Evolutionary conservation across 64 coral and sea anemone genomes (phyloP).

Genomic region (Montipora efflorescens): DNA sequence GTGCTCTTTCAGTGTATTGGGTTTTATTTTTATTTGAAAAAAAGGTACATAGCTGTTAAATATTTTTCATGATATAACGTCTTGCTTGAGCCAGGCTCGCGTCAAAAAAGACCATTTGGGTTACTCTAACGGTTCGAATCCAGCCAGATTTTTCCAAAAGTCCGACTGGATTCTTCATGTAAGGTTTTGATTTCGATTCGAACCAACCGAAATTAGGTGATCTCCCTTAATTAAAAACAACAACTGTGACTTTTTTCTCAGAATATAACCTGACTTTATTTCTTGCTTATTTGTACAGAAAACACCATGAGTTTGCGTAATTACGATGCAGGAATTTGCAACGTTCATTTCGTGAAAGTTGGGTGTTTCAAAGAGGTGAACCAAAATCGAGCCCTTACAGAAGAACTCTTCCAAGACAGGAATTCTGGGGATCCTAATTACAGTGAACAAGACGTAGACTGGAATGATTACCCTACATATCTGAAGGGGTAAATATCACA

Average conservation of each 20-base stretch:
- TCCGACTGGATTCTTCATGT: no score
- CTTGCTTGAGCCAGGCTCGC: no score
- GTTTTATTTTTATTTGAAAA: no score
- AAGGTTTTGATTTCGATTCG: no score
- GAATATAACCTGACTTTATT: no score
- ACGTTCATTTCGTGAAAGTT: conserved; percentile 26
- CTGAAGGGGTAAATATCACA: conserved; percentile 5
- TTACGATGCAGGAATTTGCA: not conserved
- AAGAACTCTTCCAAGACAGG: conserved; percentile 42
- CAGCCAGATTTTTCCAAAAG: no score
- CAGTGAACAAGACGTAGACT: conserved; percentile 1
- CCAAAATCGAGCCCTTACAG: conserved; percentile 8
- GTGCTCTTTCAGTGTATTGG: not conserved
- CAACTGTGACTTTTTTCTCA: no score
- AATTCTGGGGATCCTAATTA: not conserved
- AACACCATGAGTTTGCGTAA: not conserved
- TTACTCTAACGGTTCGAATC: no score
- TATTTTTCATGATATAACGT: no score
- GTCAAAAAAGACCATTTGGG: no score
- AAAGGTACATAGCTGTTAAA: not conserved
- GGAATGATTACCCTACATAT: conserved; percentile 5
- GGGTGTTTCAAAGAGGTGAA: conserved; percentile 27
- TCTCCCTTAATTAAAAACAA: no score
- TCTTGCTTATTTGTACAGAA: not conserved
- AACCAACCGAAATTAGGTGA: no score